phyloP scores from a whole-genome alignment of 2,888 invertebrate genomes.

The Cacoxenus indagator region DNA sequence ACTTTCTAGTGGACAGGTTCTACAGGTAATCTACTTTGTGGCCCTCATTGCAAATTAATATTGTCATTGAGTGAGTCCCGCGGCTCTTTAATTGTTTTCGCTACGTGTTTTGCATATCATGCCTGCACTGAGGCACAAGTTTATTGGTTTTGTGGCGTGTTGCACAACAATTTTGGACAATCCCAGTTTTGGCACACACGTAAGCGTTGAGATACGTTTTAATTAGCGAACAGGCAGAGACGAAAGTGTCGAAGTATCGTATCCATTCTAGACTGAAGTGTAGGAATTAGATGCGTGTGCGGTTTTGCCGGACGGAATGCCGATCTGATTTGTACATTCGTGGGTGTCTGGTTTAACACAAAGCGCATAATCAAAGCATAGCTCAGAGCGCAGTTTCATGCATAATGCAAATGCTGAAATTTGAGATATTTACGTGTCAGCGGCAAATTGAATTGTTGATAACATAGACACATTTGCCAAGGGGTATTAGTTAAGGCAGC shows the following conservation, averaged over 20 bases:
- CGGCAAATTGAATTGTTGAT: background rate
- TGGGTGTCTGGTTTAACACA: background rate
- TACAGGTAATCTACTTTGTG: too few species aligned
- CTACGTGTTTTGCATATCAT: constrained; percentile 51
- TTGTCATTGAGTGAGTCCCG: background rate
- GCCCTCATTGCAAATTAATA: background rate
- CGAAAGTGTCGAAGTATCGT: background rate
- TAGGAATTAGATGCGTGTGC: background rate
- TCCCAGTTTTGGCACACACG: constrained; percentile 42
- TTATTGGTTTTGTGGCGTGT: background rate
- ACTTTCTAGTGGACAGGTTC: too few species aligned
- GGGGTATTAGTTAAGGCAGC: too few species aligned
- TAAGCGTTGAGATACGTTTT: constrained; percentile 46
- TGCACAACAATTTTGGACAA: background rate
- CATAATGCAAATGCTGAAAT: background rate
- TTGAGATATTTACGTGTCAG: background rate
- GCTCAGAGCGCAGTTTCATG: background rate
- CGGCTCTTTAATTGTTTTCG: constrained; percentile 52
- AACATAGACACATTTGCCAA: too few species aligned
- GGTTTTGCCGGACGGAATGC: background rate
- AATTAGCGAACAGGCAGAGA: constrained; percentile 46
- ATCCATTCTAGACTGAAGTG: background rate
- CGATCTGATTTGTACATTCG: background rate
- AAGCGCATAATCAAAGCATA: background rate
- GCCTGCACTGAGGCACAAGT: background rate